phyloP scores from a whole-genome alignment of 1,140 invertebrate genomes.

The Pectinophora gossypiella region DNA sequence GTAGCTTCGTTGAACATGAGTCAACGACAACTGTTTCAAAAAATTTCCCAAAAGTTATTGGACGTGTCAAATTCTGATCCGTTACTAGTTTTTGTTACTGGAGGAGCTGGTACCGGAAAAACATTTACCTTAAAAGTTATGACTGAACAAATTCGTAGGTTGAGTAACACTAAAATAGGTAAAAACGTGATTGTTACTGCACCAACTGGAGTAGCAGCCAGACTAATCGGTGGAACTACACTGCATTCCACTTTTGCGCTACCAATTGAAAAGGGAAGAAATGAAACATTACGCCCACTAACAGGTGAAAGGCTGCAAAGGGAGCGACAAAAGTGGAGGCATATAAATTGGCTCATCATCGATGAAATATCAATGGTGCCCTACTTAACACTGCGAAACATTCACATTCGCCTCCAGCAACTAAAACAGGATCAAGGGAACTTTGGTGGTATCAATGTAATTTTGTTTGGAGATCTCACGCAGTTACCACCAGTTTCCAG shows the following conservation, averaged over 20 bases:
- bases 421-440: conserved; percentile 8
- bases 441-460: conserved; percentile 35
- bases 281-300: conserved; percentile 31
- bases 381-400: conserved; percentile 52
- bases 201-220: conserved; percentile 42
- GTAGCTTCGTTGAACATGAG: conserved; percentile 19
- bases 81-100: conserved; percentile 24
- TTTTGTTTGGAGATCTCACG: conserved; percentile 48
- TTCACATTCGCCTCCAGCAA: conserved; percentile 45
- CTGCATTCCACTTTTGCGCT: conserved; percentile 38
- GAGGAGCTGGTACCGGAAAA: conserved; percentile 42
- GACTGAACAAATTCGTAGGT: neutral
- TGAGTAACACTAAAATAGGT: conserved; percentile 10
- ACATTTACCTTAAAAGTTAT: conserved; percentile 38
- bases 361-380: conserved; percentile 63
- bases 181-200: conserved; percentile 32
- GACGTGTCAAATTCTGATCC: conserved; percentile 8
- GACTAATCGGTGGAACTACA: conserved; percentile 32
- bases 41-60: conserved; percentile 13
- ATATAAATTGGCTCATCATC: conserved; percentile 54
- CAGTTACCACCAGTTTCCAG: conserved; percentile 45
- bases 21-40: conserved; percentile 19
- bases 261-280: conserved; percentile 46
- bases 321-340: conserved; percentile 44
- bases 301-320: conserved; percentile 44